Evolutionary conservation across 2,888 invertebrate species (phyloP).

Genomic region (Eudemis profundana): DNA sequence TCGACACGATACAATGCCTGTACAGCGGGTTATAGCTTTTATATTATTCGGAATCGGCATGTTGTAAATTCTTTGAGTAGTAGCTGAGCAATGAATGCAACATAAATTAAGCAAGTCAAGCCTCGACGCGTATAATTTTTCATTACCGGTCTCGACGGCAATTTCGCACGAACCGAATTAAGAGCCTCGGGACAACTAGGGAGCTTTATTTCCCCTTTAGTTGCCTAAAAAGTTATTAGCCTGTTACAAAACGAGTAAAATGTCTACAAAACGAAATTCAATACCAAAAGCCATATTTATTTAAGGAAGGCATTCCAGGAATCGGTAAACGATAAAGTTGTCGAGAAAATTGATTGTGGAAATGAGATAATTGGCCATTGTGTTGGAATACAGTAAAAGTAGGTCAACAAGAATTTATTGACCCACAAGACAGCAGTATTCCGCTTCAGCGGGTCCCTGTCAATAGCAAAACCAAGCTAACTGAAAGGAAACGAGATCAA

Average conservation of each 20-base stretch:
- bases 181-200: slow-evolving; percentile 8
- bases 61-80: slow-evolving; percentile 44
- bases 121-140: slow-evolving; percentile 34
- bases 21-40: slow-evolving; percentile 23
- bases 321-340: slow-evolving; percentile 38
- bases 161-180: slow-evolving; percentile 33
- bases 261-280: slow-evolving; percentile 4
- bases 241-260: slow-evolving; percentile 20
- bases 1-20: slow-evolving; percentile 38
- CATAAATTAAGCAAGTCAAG: slow-evolving; percentile 53
- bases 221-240: slow-evolving; percentile 22
- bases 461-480: slow-evolving; percentile 52
- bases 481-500: slow-evolving; percentile 34
- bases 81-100: slow-evolving; percentile 53
- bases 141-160: slow-evolving; percentile 48
- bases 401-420: slow-evolving; percentile 57
- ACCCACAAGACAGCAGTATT: slow-evolving; percentile 54
- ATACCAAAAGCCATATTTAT: slow-evolving; percentile 27
- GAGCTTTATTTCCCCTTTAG: slow-evolving; percentile 22
- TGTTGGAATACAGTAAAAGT: slow-evolving; percentile 51
- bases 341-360: slow-evolving; percentile 48
- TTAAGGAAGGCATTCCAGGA: slow-evolving; percentile 24
- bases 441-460: slow-evolving; percentile 52
- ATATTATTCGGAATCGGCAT: slow-evolving; percentile 14
- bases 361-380: slow-evolving; percentile 56